These are phyloP conservation scores for Steatocranus sp. DNA, from an alignment of 2,797 vertebrate species.

Conservation along the genomic window DNA sequence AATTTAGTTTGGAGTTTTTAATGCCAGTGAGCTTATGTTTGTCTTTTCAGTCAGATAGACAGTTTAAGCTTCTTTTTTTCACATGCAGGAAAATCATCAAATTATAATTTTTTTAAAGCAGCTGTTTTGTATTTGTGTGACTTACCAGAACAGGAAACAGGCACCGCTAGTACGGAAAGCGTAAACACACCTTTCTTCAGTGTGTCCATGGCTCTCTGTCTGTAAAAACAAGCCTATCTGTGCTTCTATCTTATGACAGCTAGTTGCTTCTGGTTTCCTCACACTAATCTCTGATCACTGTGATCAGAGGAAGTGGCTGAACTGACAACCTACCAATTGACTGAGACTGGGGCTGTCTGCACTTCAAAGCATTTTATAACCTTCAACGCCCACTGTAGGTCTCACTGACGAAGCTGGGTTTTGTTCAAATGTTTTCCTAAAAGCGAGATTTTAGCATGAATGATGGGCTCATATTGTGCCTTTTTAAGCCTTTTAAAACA, in stretches of 20 bases:
- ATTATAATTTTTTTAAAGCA: background rate
- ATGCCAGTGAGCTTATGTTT: background rate
- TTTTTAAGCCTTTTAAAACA: background rate
- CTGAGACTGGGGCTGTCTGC: background rate
- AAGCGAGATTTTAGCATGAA: background rate
- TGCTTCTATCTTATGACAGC: background rate
- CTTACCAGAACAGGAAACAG: slow-evolving; percentile 41
- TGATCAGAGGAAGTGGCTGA: slow-evolving; percentile 71
- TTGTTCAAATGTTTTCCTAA: background rate
- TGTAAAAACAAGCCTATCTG: background rate
- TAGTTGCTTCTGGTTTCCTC: background rate
- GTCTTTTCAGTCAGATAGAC: background rate
- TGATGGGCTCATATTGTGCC: background rate
- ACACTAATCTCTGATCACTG: background rate
- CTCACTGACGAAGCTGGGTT: background rate
- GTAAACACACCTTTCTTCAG: slow-evolving; percentile 13
- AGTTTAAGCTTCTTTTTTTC: background rate
- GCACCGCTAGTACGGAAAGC: slow-evolving; percentile 7
- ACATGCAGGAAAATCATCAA: background rate
- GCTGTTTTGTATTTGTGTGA: background rate
- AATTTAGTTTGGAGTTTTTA: background rate
- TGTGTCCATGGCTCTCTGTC: slow-evolving; percentile 14
- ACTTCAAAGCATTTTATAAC: slow-evolving; percentile 12
- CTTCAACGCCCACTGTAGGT: background rate
- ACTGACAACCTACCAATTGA: slow-evolving; percentile 36